Conservation (phyloP, 2,888 invertebrate genomes). For the Sesamia inferens region DNA sequence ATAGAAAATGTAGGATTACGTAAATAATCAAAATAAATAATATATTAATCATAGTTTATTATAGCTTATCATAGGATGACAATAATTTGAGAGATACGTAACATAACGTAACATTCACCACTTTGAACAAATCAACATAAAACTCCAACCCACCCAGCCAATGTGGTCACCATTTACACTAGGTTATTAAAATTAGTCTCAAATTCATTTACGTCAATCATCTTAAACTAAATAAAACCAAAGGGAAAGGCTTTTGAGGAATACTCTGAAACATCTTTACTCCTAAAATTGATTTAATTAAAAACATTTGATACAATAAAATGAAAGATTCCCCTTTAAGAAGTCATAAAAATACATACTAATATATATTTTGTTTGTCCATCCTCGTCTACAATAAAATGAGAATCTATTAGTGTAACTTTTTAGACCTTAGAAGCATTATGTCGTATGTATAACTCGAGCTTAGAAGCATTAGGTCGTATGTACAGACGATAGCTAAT, state of each 20-base stretch:
- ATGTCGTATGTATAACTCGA: too few species aligned
- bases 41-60: conserved; percentile 60
- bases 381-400: conserved; percentile 52
- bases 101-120: conserved; percentile 58
- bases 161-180: conserved; percentile 38
- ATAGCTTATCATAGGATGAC: conserved; percentile 56
- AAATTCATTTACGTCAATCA: conserved; percentile 39
- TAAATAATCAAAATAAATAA: conserved; percentile 42
- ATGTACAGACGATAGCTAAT: too few species aligned
- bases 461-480: too few species aligned
- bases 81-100: conserved; percentile 62
- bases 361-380: conserved; percentile 10
- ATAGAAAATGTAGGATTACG: neutral
- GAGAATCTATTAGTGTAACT: conserved; percentile 48
- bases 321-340: neutral
- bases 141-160: neutral
- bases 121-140: conserved; percentile 45
- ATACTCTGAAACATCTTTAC: neutral
- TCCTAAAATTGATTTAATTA: conserved; percentile 22
- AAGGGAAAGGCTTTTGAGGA: conserved; percentile 16
- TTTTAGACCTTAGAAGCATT: neutral
- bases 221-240: conserved; percentile 45
- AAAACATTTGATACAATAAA: neutral
- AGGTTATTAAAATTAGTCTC: conserved; percentile 36
- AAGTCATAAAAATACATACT: conserved; percentile 21